Conservation (phyloP, 2,113 vertebrate species). For the Empidonax traillii region DNA sequence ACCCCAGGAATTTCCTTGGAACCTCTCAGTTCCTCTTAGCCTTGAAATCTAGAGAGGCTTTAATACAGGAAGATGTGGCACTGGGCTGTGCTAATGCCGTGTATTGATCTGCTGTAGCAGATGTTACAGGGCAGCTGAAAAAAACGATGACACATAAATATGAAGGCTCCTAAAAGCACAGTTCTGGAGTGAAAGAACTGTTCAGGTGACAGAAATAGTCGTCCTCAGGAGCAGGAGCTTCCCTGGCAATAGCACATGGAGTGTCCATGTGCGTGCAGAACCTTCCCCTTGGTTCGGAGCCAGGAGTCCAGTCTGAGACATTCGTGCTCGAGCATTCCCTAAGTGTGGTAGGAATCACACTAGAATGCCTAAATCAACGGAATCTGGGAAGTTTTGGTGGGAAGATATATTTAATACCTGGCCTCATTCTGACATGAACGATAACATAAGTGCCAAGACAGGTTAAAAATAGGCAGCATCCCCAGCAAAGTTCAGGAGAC, state of each 20-base stretch:
- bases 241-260: not conserved
- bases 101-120: slow-evolving; percentile 2
- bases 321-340: not conserved
- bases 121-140: not conserved
- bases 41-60: not conserved
- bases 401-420: slow-evolving; percentile 32
- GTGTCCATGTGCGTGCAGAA: not conserved
- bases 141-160: not conserved
- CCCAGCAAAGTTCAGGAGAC: slow-evolving; percentile 47
- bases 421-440: slow-evolving; percentile 54
- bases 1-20: slow-evolving; percentile 37
- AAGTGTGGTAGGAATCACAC: not conserved
- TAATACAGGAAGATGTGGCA: not conserved
- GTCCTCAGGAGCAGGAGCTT: not conserved
- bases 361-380: not conserved
- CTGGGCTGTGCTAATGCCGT: not conserved
- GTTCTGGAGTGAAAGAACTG: not conserved
- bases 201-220: not conserved
- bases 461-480: slow-evolving; percentile 58
- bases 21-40: not conserved
- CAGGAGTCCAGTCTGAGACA: not conserved
- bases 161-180: not conserved
- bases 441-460: slow-evolving; percentile 44
- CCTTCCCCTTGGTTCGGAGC: rapidly evolving
- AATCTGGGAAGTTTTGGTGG: slow-evolving; percentile 33